Percentiles rank a stretch among this genome's conserved stretches.
phyloP scores from a whole-genome alignment of 2,113 vertebrate genomes.

The Perca fluviatilis region DNA sequence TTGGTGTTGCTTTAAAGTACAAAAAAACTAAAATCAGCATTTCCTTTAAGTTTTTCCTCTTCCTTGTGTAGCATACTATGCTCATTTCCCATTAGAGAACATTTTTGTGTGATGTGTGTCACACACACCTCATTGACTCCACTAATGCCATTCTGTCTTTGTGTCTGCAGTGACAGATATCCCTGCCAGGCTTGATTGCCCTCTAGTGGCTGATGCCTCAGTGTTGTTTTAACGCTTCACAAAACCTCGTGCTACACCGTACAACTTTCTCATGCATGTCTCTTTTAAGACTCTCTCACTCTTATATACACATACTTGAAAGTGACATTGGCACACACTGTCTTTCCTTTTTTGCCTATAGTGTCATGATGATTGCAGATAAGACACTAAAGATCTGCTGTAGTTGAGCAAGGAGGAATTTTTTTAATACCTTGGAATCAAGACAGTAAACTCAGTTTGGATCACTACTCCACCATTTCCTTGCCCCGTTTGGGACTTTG shows the following conservation, averaged over 20 bases:
- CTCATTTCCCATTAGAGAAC: neutral
- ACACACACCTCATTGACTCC: constrained; percentile 51
- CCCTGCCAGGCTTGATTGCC: constrained; percentile 46
- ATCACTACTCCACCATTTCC: neutral
- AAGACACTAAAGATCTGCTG: neutral
- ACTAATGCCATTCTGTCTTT: constrained; percentile 43
- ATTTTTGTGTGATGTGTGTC: constrained; percentile 13
- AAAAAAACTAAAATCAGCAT: neutral
- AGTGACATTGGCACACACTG: neutral
- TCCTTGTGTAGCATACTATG: neutral
- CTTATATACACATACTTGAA: neutral
- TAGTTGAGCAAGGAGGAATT: neutral
- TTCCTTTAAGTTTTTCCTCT: neutral
- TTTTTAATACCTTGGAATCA: neutral
- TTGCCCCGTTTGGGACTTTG: neutral
- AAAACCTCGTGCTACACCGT: constrained; percentile 28
- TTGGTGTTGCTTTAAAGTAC: neutral
- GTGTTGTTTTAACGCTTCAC: constrained; percentile 24
- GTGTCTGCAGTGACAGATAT: constrained; percentile 60
- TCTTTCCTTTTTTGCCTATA: neutral
- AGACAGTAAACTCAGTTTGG: neutral
- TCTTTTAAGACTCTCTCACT: constrained; percentile 26
- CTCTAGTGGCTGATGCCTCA: constrained; percentile 39
- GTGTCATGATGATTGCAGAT: neutral
- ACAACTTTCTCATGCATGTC: constrained; percentile 26